Base-by-base conservation (phyloP, 2,888 invertebrate genomes). In the Norana najaformis region DNA sequence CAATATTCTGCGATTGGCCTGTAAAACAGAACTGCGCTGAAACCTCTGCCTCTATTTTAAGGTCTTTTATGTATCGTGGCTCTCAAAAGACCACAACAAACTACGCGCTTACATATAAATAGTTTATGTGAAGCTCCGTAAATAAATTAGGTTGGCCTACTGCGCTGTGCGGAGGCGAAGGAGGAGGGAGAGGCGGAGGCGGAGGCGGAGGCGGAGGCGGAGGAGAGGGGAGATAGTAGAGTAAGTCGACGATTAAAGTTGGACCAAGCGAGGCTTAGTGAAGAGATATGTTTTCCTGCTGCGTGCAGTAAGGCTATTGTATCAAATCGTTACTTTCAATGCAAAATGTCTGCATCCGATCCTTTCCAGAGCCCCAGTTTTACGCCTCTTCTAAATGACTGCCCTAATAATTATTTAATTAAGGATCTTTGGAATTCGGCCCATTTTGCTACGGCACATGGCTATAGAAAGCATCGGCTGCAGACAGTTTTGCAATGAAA, bases 211-310 rank as follows among this genome's bases (percentile, higher is more conserved):
- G n/a, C n/a, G n/a, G n/a, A n/a, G n/a, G n/a, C n/a, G n/a, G n/a
- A n/a, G n/a, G n/a, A n/a, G n/a, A n/a, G n/a, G n/a, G n/a, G n/a
- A n/a, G n/a, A n/a, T n/a, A n/a, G n/a, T n/a, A n/a, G n/a, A n/a
- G n/a, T n/a, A n/a, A n/a, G n/a, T n/a, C n/a, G 69, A n/a, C 69
- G 69, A 69, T 69, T n/a, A 69, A 69, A 69, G 69, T 69, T 69
- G 69, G 69, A 69, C 69, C 69, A n/a, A 47, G 69, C 69, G 69
- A n/a, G n/a, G 69, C 69, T 69, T 30, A 69, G 69, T 69, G 69
- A 69, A 69, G n/a, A 69, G 30, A 69, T n/a, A 69, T 69, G 69
- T 69, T n/a, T n/a, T n/a, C 69, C 69, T 30, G 69, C 11, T 69
- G 69, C 69, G 69, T 69, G 69, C 69, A 69, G 69, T 69, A n/a